Conservation (phyloP, 2,888 invertebrate species). For the Xestia ashworthii region DNA sequence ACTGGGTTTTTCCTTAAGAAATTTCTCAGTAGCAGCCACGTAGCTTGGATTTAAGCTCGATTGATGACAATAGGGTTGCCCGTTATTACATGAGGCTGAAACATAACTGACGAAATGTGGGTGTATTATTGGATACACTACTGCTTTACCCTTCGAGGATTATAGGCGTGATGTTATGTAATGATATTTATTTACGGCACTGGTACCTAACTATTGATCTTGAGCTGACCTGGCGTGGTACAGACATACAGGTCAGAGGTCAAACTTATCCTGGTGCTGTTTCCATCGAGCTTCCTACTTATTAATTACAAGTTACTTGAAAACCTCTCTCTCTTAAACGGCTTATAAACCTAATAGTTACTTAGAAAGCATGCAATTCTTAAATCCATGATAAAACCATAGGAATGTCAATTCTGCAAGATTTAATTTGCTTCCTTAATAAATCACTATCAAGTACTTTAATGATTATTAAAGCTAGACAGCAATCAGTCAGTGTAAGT, state of each 20-base stretch:
- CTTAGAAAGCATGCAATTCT: not conserved
- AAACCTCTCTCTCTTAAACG: conserved; percentile 1
- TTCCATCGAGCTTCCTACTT: not conserved
- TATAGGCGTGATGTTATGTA: not conserved
- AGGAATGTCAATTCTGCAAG: not conserved
- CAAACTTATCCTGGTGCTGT: not conserved
- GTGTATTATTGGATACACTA: too few relatives aligned
- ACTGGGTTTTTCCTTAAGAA: too few relatives aligned
- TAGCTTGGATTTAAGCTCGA: too few relatives aligned
- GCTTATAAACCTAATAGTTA: conserved; percentile 6
- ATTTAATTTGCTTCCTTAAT: conserved; percentile 24
- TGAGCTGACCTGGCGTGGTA: not conserved
- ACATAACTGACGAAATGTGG: too few relatives aligned
- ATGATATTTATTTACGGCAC: not conserved
- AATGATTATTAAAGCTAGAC: conserved; percentile 28
- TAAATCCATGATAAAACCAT: not conserved
- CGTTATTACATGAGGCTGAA: too few relatives aligned
- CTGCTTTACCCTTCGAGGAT: too few relatives aligned
- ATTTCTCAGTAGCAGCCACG: too few relatives aligned
- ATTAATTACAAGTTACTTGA: not conserved
- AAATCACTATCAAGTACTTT: conserved; percentile 26
- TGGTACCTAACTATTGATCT: not conserved
- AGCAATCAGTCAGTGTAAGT: conserved; percentile 35
- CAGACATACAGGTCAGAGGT: not conserved
- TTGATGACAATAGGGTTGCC: too few relatives aligned